A percentile compares a stretch with the other conserved stretches of the same genome.
Evolutionary conservation across 2,888 invertebrate genomes (phyloP).

Genomic region (Rhodophaea formosa): DNA sequence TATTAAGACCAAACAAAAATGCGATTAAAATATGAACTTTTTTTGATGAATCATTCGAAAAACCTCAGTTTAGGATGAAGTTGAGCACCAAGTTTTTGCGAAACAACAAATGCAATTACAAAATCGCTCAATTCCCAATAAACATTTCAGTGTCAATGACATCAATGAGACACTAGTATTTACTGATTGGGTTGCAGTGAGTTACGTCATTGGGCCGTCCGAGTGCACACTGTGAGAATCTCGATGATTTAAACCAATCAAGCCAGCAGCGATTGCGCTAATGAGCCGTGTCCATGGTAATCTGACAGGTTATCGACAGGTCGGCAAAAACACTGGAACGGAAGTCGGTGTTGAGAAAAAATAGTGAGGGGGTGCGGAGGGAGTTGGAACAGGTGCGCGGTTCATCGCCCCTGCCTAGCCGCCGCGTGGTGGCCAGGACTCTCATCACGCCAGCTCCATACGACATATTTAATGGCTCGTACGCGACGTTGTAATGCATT

Average conservation of each 20-base stretch:
- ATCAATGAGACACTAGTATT: conserved; percentile 39
- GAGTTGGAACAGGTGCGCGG: conserved; percentile 64
- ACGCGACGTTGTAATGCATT: conserved; percentile 29
- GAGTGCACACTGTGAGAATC: conserved; percentile 37
- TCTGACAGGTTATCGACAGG: conserved; percentile 70
- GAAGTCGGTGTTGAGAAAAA: conserved; percentile 71
- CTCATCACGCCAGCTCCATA: conserved; percentile 49
- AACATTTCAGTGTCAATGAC: conserved; percentile 51
- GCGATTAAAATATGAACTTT: too few species aligned
- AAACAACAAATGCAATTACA: background rate
- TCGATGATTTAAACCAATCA: conserved; percentile 54
- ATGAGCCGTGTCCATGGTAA: conserved; percentile 73
- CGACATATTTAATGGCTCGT: conserved; percentile 53
- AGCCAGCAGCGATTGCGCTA: conserved; percentile 61
- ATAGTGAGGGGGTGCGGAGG: conserved; percentile 62
- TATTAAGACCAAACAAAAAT: too few species aligned
- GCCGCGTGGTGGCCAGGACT: conserved; percentile 43
- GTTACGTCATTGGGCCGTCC: conserved; percentile 43
- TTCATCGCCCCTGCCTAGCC: conserved; percentile 62
- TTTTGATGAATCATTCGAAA: too few species aligned
- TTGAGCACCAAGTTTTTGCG: background rate
- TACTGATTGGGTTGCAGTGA: conserved; percentile 43
- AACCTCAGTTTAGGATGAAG: too few species aligned
- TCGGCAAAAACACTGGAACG: conserved; percentile 70
- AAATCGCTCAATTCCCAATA: conserved; percentile 33